phyloP scores from a whole-genome alignment of 2,113 vertebrate species.

The Donacobius atricapilla region DNA sequence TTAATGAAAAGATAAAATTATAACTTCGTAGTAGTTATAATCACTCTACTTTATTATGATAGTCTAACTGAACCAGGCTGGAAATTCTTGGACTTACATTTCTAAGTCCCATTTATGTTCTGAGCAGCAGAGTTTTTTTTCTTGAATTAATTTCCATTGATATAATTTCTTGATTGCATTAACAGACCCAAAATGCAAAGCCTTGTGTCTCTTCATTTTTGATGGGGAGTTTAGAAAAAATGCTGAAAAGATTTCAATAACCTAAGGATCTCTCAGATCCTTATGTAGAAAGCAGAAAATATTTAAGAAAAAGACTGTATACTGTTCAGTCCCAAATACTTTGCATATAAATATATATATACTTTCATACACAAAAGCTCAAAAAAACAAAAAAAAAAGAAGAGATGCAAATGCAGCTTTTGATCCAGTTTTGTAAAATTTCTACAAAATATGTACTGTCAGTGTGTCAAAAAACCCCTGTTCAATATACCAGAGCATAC shows the following conservation, averaged over 20 bases:
- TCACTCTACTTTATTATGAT: background rate
- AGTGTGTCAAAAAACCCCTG: background rate
- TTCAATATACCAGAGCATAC: background rate
- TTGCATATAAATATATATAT: background rate
- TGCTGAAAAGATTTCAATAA: background rate
- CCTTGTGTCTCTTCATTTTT: background rate
- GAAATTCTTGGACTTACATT: background rate
- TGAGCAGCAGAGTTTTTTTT: background rate
- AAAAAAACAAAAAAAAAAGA: background rate
- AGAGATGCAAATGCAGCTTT: background rate
- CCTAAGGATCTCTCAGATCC: background rate
- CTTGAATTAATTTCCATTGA: background rate
- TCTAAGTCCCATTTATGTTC: background rate
- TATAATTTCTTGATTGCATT: background rate
- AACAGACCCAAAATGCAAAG: background rate
- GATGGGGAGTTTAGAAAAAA: background rate
- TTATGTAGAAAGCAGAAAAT: background rate
- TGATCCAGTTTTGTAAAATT: background rate
- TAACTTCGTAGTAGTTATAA: background rate
- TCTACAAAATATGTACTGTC: background rate
- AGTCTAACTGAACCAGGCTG: background rate
- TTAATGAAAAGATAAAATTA: background rate
- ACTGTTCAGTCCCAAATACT: background rate
- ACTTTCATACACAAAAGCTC: background rate
- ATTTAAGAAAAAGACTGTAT: background rate